Evolutionary conservation across 2,888 invertebrate species (phyloP).

Genomic region (Ectobius pallidus): DNA sequence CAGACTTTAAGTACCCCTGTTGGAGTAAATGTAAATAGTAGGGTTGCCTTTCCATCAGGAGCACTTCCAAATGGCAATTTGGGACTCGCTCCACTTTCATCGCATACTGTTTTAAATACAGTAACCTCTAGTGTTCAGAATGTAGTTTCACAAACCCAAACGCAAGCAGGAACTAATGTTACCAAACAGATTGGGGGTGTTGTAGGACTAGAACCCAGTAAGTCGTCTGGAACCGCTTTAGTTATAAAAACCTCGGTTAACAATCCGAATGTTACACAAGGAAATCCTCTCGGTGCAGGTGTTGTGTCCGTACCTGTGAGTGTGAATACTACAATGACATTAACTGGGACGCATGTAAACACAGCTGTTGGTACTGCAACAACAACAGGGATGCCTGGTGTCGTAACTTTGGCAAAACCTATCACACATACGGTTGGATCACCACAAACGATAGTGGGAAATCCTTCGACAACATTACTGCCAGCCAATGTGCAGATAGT

Average conservation of each 20-base stretch:
- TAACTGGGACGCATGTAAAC: conserved; percentile 48
- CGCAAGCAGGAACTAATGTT: conserved; percentile 44
- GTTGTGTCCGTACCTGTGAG: conserved; percentile 70
- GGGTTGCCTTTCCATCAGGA: conserved; percentile 66
- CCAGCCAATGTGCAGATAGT: conserved; percentile 83
- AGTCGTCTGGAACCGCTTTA: conserved; percentile 54
- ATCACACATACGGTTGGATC: conserved; percentile 62
- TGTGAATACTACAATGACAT: conserved; percentile 60
- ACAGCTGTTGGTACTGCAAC: conserved; percentile 55
- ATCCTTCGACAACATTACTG: conserved; percentile 66
- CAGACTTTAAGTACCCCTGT: conserved; percentile 55
- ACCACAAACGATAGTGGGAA: conserved; percentile 65
- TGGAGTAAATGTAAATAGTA: conserved; percentile 59
- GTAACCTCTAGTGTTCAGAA: conserved; percentile 55
- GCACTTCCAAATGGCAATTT: conserved; percentile 72
- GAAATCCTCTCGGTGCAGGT: conserved; percentile 50
- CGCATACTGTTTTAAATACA: conserved; percentile 61
- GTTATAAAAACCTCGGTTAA: conserved; percentile 53
- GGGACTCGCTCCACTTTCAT: conserved; percentile 61
- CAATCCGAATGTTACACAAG: conserved; percentile 47
- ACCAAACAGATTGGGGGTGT: conserved; percentile 45
- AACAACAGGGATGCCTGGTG: conserved; percentile 64
- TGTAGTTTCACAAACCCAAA: conserved; percentile 46
- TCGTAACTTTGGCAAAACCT: conserved; percentile 68
- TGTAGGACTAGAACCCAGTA: conserved; percentile 47